Evolutionary conservation across 2,888 invertebrate species (phyloP).

Genomic region (Parapristionchus giblindavisi): DNA sequence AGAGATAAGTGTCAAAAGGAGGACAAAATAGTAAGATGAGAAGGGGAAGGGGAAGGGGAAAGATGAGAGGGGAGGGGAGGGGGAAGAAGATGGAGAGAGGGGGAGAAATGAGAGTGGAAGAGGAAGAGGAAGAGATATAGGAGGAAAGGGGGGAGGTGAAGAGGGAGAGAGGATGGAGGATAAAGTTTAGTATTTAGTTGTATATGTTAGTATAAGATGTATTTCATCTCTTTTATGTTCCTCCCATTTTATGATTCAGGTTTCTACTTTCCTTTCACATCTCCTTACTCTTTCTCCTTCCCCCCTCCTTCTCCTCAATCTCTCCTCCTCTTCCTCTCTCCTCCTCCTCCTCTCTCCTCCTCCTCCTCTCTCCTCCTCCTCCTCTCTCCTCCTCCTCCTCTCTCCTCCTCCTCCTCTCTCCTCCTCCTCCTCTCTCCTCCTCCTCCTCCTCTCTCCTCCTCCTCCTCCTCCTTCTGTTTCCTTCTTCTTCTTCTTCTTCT

Average conservation of each 20-base stretch:
- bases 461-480: constrained; percentile 4
- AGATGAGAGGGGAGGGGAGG: background rate
- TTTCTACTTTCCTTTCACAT: background rate
- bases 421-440: background rate
- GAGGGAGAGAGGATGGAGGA: too few relatives aligned
- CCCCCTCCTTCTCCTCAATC: background rate
- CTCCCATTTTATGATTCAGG: background rate
- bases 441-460: background rate
- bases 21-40: background rate
- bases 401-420: constrained; percentile 7
- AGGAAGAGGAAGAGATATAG: too few relatives aligned
- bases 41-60: background rate
- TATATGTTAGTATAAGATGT: too few relatives aligned
- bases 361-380: background rate
- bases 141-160: too few relatives aligned
- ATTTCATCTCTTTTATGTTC: background rate
- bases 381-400: constrained; percentile 2
- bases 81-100: too few relatives aligned
- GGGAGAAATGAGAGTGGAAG: too few relatives aligned
- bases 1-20: background rate
- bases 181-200: too few relatives aligned
- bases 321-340: background rate
- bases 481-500: constrained; percentile 3
- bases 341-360: constrained; percentile 1
- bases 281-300: background rate